These are phyloP conservation scores for Anarsia innoxiella DNA, from an alignment of 2,888 invertebrate species.

Conservation along the genomic window DNA sequence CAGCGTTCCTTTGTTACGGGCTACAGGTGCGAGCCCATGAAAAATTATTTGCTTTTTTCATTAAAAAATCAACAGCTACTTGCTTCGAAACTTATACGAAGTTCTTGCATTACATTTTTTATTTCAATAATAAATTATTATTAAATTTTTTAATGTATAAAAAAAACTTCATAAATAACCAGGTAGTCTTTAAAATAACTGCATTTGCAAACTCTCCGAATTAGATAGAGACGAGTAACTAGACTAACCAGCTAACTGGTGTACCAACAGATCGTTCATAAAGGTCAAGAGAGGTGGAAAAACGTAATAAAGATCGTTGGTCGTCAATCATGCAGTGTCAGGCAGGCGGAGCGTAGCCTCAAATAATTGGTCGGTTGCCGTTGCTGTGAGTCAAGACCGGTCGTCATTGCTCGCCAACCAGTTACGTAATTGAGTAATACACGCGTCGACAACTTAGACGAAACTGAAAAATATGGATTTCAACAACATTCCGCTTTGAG, in stretches of 20 bases:
- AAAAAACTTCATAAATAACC: too few species aligned
- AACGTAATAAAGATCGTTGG: slow-evolving; percentile 41
- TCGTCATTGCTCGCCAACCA: slow-evolving; percentile 23
- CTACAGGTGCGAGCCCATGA: slow-evolving; percentile 52
- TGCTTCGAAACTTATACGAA: too few species aligned
- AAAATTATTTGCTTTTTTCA: slow-evolving; percentile 47
- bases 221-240: too few species aligned
- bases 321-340: slow-evolving; percentile 45
- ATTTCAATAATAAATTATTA: too few species aligned
- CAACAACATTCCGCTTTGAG: too few species aligned
- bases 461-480: not conserved
- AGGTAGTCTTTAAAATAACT: too few species aligned
- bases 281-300: slow-evolving; percentile 30
- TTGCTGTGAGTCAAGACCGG: slow-evolving; percentile 32
- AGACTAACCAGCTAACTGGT: too few species aligned
- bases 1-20: slow-evolving; percentile 56
- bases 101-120: too few species aligned
- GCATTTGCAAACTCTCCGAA: too few species aligned
- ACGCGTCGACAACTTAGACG: slow-evolving; percentile 11
- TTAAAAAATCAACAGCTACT: too few species aligned
- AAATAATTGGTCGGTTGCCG: slow-evolving; percentile 44
- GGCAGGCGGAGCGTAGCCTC: slow-evolving; percentile 9
- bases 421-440: slow-evolving; percentile 8
- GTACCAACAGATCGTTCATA: slow-evolving; percentile 17
- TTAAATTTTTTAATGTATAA: too few species aligned